Percentiles rank a stretch among this genome's conserved stretches.
phyloP scores from a whole-genome alignment of 2,113 vertebrate genomes.

The Halichoerus grypus region DNA sequence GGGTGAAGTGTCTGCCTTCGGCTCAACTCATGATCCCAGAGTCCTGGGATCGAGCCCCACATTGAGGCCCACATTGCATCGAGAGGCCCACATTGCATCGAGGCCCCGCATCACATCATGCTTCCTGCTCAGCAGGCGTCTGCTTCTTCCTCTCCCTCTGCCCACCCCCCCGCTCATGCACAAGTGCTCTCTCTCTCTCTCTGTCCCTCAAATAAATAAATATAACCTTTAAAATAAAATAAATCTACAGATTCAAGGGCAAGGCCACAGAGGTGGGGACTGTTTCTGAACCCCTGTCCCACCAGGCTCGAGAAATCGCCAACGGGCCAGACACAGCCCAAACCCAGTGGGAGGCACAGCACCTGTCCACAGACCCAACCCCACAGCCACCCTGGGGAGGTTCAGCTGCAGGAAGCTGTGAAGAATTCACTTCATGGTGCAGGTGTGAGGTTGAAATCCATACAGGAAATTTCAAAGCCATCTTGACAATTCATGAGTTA shows the following conservation, averaged over 20 bases:
- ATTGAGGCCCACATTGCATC: too few species aligned
- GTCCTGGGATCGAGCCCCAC: neutral
- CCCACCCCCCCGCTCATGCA: too few species aligned
- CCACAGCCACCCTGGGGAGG: neutral
- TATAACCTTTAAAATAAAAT: too few species aligned
- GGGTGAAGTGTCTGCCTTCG: neutral
- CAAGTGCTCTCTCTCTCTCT: too few species aligned
- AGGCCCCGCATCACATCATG: too few species aligned
- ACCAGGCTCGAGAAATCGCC: neutral
- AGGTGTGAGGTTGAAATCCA: neutral
- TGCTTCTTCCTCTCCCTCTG: too few species aligned
- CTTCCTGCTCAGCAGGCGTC: too few species aligned
- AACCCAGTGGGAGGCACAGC: too few species aligned
- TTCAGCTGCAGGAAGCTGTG: neutral
- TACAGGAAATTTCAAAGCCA: accelerated
- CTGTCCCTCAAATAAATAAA: too few species aligned
- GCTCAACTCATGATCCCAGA: neutral
- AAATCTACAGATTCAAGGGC: neutral
- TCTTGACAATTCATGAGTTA: too few species aligned
- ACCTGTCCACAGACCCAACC: neutral
- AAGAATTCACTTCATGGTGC: neutral
- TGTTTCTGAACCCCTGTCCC: neutral
- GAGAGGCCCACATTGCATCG: too few species aligned
- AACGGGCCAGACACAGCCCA: neutral
- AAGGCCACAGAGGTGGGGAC: neutral